Evolutionary conservation across 2,113 vertebrate genomes (phyloP).

Genomic region (Pteropus alecto): DNA sequence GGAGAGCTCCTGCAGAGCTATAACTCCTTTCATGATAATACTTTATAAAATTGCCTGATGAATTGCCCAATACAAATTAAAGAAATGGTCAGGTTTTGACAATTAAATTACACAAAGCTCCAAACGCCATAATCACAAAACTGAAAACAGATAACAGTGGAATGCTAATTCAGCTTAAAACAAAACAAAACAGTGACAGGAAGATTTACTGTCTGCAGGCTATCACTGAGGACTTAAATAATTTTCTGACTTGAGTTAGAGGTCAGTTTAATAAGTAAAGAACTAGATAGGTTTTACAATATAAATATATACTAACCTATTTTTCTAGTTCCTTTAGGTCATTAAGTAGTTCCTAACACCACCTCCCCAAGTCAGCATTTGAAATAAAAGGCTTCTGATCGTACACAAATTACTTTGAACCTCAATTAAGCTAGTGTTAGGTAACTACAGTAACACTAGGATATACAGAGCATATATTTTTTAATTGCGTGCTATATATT

Average conservation of each 20-base stretch:
- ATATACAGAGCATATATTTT: not conserved
- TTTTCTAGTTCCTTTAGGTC: slow-evolving; percentile 21
- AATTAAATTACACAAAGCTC: slow-evolving; percentile 56
- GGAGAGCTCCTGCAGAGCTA: not conserved
- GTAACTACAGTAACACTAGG: not conserved
- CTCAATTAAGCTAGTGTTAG: not conserved
- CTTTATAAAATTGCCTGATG: slow-evolving; percentile 47
- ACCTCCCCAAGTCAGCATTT: not conserved
- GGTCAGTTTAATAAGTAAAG: slow-evolving; percentile 57
- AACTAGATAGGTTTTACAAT: slow-evolving; percentile 23
- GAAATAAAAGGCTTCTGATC: slow-evolving; percentile 45
- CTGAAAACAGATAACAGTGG: not conserved
- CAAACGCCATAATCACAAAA: slow-evolving; percentile 28
- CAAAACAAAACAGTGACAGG: not conserved
- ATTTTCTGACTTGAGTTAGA: slow-evolving; percentile 43
- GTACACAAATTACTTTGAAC: slow-evolving; percentile 57
- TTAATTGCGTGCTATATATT: not conserved
- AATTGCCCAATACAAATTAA: slow-evolving; percentile 60
- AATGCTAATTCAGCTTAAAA: slow-evolving; percentile 21
- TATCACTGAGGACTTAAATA: slow-evolving; percentile 20
- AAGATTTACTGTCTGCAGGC: slow-evolving; percentile 29
- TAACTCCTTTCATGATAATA: slow-evolving; percentile 30
- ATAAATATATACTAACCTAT: slow-evolving; percentile 49
- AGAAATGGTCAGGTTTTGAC: slow-evolving; percentile 56
- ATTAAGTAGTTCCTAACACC: slow-evolving; percentile 39